Conservation (phyloP, 2,797 vertebrate species). For the Gambelia wislizenii region DNA sequence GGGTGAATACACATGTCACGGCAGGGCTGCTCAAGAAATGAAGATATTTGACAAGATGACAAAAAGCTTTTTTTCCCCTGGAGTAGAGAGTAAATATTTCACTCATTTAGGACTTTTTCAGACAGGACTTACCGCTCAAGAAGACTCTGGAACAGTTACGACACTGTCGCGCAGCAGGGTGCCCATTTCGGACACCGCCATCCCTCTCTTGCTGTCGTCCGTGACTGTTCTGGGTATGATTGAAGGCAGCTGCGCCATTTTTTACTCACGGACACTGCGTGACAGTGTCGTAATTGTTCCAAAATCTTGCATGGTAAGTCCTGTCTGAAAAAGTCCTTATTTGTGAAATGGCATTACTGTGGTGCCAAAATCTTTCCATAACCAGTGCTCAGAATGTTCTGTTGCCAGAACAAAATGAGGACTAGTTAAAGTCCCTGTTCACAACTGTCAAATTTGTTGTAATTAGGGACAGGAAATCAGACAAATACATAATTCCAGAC, state of each 20-base stretch:
- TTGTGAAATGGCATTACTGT: constrained; percentile 28
- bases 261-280: too few species aligned
- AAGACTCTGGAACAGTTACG: too few species aligned
- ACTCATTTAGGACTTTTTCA: too few species aligned
- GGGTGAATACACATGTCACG: neutral
- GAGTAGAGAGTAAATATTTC: neutral
- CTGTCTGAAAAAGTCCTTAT: too few species aligned
- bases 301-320: too few species aligned
- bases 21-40: neutral
- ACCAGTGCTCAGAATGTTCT: constrained; percentile 38
- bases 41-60: neutral
- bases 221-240: too few species aligned
- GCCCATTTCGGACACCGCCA: too few species aligned
- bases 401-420: constrained; percentile 58
- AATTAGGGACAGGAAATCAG: constrained; percentile 65
- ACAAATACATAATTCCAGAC: constrained; percentile 60
- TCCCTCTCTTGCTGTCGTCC: too few species aligned
- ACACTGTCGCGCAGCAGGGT: too few species aligned
- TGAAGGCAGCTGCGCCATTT: too few species aligned
- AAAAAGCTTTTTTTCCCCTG: neutral
- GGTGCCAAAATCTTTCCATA: constrained; percentile 41
- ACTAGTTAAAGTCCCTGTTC: constrained; percentile 55
- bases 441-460: constrained; percentile 62
- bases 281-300: too few species aligned
- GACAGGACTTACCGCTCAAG: too few species aligned